Base-by-base conservation (phyloP, 2,888 invertebrate genomes). In the Luperina testacea region DNA sequence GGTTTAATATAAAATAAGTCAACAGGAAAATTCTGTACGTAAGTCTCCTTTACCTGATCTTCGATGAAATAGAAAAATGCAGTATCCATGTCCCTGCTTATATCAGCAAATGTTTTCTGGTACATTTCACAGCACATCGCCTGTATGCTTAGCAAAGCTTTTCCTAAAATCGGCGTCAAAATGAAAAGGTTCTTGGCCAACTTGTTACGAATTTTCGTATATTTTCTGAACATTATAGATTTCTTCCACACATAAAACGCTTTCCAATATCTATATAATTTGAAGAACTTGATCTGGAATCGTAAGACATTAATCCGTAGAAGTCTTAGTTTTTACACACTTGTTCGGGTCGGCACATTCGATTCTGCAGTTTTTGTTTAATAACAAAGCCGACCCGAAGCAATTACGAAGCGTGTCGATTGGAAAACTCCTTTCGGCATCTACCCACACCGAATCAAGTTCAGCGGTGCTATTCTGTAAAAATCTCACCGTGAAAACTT, bases 231-330 rank as follows among this genome's bases (percentile, higher is more conserved):
- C 63, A 97, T 95, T 51, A 99, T 97, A 27, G 97, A 97, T 92
- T 98, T 98, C 78, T 97, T 97, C 99, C 99, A 99, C 0, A 98
- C 97, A 90, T 97, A 98, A 92, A 98, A 98, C 0, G 98, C 98
- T 94, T 99, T 98, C 98, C 98, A 98, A 81, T 97, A 96, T 24
- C 98, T 97, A 90, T 98, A 98, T 51, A 97, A 95, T 69, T 95
- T 97, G 92, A 98, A 98, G 70, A 97, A 97, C 86, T 97, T 98
- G 69, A 98, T 98, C 97, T 97, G 92, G 68, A 82, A 82, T 65
- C 2, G 32, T 42, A n/a, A 27, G 5, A n/a, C 38, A 53, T 61
- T 63, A 27, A 45, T 61, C 27, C 13, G 15, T 38, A 48, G 20
- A 76, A 51, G 70, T 57, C 11, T 24, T 24, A 70, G 32, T 15